phyloP scores from a whole-genome alignment of 2,888 invertebrate species.

The Timema podura region DNA sequence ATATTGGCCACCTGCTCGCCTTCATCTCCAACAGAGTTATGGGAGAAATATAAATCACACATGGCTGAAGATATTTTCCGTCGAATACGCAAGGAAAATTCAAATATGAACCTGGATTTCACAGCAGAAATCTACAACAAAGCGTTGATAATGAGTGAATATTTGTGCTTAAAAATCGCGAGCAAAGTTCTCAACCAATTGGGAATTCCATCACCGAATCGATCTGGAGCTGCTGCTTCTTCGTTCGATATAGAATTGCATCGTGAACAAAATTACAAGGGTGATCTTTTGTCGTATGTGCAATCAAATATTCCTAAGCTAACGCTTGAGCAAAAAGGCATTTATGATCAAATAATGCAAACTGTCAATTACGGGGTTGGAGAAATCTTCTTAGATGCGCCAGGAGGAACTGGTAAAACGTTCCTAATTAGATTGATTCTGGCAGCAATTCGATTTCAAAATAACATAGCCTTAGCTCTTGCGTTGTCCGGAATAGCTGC shows the following conservation, averaged over 20 bases:
- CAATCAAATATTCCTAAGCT: conserved; percentile 35
- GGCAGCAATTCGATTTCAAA: conserved; percentile 15
- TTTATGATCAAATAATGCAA: conserved; percentile 28
- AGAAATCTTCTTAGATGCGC: conserved; percentile 23
- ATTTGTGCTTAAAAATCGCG: conserved; percentile 20
- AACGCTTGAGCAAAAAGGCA: conserved; percentile 31
- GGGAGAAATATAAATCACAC: conserved; percentile 26
- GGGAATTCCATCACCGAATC: conserved; percentile 21
- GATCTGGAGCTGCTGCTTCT: conserved; percentile 16
- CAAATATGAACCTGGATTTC: conserved; percentile 25
- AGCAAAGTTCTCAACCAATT: conserved; percentile 18
- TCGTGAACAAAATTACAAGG: conserved; percentile 35
- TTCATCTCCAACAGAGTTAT: conserved; percentile 33
- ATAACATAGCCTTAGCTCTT: conserved; percentile 3
- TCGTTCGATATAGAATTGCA: conserved; percentile 33
- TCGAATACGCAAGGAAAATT: conserved; percentile 34
- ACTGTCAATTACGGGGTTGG: conserved; percentile 19
- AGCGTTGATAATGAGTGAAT: conserved; percentile 24
- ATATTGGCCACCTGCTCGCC: conserved; percentile 33
- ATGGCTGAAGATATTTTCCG: conserved; percentile 9
- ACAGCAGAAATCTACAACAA: conserved; percentile 21
- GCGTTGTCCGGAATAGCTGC: conserved; percentile 23
- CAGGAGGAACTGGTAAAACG: conserved; percentile 19
- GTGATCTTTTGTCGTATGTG: conserved; percentile 34
- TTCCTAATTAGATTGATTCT: conserved; percentile 21